Conservation (phyloP, 1,140 invertebrate genomes). For the Amyelois transitella region DNA sequence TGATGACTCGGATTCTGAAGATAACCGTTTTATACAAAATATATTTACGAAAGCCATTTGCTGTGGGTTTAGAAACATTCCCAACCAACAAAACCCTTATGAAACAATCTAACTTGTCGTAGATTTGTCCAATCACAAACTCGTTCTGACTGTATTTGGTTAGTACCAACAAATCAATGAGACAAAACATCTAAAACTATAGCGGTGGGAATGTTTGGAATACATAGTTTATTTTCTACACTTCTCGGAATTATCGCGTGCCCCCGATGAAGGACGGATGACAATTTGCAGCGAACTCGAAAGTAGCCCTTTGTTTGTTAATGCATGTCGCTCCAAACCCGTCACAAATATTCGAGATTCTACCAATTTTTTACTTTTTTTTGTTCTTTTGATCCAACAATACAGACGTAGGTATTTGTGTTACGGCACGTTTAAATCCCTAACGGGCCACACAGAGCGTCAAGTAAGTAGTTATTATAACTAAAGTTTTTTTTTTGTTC, state of each 20-base stretch:
- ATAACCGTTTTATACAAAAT: too few species aligned
- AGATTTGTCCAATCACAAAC: not conserved
- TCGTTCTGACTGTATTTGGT: not conserved
- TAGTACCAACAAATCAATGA: not conserved
- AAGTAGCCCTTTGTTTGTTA: not conserved
- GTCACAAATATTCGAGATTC: not conserved
- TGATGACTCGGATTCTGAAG: too few species aligned
- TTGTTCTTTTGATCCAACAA: not conserved
- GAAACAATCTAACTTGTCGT: too few species aligned
- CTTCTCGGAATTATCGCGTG: slow-evolving; percentile 15
- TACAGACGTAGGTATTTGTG: too few species aligned
- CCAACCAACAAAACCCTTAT: too few species aligned
- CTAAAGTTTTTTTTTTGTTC: too few species aligned
- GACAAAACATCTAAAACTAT: not conserved
- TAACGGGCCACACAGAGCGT: too few species aligned
- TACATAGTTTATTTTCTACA: slow-evolving; percentile 18
- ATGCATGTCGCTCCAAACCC: not conserved
- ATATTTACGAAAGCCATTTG: too few species aligned
- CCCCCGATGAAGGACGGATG: not conserved
- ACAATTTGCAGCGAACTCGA: not conserved
- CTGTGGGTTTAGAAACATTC: too few species aligned
- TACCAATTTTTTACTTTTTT: not conserved
- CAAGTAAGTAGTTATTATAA: too few species aligned
- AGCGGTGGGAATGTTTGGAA: slow-evolving; percentile 4
- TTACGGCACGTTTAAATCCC: too few species aligned